Percentiles rank a stretch among this genome's conserved stretches.
Conservation (phyloP, 1,140 invertebrate species). For the Drosophila arizonae region DNA sequence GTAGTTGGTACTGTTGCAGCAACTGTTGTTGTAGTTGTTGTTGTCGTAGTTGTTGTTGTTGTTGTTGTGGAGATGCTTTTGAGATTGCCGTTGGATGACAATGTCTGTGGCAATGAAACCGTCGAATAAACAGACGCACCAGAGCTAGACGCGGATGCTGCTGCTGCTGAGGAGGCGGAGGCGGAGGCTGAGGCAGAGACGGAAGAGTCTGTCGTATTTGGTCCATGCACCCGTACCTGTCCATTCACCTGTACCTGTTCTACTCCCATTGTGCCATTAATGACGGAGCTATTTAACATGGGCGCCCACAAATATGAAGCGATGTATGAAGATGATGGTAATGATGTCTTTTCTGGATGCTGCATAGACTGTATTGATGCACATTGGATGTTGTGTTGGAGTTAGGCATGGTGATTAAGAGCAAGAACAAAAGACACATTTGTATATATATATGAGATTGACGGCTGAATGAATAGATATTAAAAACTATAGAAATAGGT, state of each 20-base stretch:
- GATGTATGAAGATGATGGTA: constrained; percentile 57
- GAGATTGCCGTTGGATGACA: constrained; percentile 23
- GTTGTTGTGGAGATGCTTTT: constrained; percentile 25
- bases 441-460: constrained; percentile 2
- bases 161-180: neutral
- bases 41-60: constrained; percentile 27
- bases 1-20: neutral
- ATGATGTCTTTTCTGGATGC: constrained; percentile 68
- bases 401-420: constrained; percentile 36
- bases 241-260: neutral
- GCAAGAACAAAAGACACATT: constrained; percentile 51
- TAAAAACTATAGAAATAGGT: neutral
- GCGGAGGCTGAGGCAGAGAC: constrained; percentile 1
- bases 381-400: neutral
- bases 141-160: constrained; percentile 14
- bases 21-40: constrained; percentile 36
- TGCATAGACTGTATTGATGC: constrained; percentile 28
- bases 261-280: constrained; percentile 3
- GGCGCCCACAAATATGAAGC: constrained; percentile 72
- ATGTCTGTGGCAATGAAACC: constrained; percentile 41
- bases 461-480: constrained; percentile 6
- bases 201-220: constrained; percentile 26
- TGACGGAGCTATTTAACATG: constrained; percentile 37
- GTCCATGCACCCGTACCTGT: constrained; percentile 22
- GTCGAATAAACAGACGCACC: constrained; percentile 30